Conservation (phyloP, 2,113 vertebrate species). For the Lates calcarifer region DNA sequence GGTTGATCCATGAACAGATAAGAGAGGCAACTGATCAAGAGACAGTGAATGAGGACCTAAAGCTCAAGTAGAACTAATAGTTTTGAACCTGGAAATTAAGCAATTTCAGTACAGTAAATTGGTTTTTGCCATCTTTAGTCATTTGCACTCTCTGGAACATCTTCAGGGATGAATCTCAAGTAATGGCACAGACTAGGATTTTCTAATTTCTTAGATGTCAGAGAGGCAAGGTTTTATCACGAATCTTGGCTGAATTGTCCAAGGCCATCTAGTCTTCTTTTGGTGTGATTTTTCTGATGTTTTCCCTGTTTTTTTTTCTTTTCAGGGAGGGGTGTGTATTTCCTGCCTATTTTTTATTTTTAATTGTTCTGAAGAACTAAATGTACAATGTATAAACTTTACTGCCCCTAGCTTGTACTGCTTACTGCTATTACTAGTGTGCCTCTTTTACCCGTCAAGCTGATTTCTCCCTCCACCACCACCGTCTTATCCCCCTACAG, state of each 20-base stretch:
- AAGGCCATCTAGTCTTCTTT: constrained; percentile 1
- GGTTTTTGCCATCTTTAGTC: constrained; percentile 22
- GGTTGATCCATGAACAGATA: not conserved
- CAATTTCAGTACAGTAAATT: constrained; percentile 5
- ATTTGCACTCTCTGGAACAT: constrained; percentile 22
- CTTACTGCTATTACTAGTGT: not conserved
- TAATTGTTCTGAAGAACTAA: not conserved
- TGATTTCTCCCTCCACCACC: not conserved
- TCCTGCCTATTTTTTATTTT: not conserved
- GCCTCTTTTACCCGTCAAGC: not conserved
- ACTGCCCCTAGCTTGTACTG: not conserved
- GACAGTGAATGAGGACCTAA: constrained; percentile 6
- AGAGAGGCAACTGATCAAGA: constrained; percentile 17
- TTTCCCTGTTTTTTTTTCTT: not conserved
- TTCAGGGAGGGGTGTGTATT: too few species aligned
- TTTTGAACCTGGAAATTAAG: constrained; percentile 36
- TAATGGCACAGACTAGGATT: not conserved
- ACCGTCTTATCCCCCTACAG: not conserved
- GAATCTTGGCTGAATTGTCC: not conserved
- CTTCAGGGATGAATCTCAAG: constrained; percentile 23
- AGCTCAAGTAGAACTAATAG: constrained; percentile 16
- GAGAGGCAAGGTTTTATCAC: constrained; percentile 24
- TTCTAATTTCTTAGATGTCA: constrained; percentile 24
- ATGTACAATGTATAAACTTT: not conserved
- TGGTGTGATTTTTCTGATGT: not conserved